Evolutionary conservation across 2,113 vertebrate genomes (phyloP).

Genomic region (Pituophis catenifer): DNA sequence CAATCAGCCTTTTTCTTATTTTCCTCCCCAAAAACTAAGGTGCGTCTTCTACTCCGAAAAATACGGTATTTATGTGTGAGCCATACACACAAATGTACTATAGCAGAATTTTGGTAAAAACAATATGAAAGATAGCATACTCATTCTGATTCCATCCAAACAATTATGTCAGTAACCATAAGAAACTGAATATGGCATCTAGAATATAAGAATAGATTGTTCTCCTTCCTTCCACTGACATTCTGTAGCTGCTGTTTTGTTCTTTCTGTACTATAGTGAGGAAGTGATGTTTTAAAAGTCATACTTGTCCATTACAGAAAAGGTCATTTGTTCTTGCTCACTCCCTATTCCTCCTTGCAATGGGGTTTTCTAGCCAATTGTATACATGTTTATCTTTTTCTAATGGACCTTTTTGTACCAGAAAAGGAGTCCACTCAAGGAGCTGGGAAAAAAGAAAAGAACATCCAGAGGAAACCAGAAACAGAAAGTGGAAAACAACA

Average conservation of each 20-base stretch:
- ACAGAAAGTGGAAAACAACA: background rate
- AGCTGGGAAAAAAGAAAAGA: slow-evolving; percentile 27
- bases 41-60: too few relatives aligned
- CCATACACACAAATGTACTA: background rate
- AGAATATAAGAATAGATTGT: background rate
- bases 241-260: background rate
- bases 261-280: background rate
- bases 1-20: too few relatives aligned
- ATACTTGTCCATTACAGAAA: slow-evolving; percentile 39
- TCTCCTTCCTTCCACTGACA: slow-evolving; percentile 14
- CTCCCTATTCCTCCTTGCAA: slow-evolving; percentile 54
- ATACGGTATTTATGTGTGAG: rapidly evolving
- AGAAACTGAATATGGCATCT: slow-evolving; percentile 15
- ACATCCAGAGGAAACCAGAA: background rate
- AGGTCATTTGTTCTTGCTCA: slow-evolving; percentile 55
- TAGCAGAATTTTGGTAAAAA: slow-evolving; percentile 19
- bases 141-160: slow-evolving; percentile 44
- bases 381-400: slow-evolving; percentile 67
- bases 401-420: slow-evolving; percentile 64
- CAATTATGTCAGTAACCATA: slow-evolving; percentile 35
- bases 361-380: slow-evolving; percentile 54
- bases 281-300: slow-evolving; percentile 49
- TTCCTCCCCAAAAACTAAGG: too few relatives aligned
- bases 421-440: slow-evolving; percentile 42
- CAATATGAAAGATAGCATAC: slow-evolving; percentile 38